Evolutionary conservation across 2,888 invertebrate species (phyloP), one percentile per base, ranked within the genome.

Genomic region (Chesias legatella): DNA sequence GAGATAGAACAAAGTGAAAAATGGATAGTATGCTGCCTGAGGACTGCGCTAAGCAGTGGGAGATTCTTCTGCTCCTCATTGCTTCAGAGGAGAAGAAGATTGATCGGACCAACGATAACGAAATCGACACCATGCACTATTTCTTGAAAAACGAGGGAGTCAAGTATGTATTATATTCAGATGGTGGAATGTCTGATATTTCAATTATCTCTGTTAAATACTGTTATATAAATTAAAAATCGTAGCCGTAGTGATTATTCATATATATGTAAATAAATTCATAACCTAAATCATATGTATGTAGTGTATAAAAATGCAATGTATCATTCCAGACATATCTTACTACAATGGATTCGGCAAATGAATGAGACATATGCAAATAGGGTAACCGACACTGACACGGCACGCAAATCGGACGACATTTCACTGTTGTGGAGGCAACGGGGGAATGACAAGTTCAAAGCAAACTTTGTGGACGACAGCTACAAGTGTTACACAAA

Each of bases 401-500:
- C 82, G 1, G 70, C 85, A 0, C 35, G 63, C 6, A 88, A 88
- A 50, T 79, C 73, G 40, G 74, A 85, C 38, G 67, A 75, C 0
- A 60, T 86, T 0, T 72, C 88, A 0, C 40, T 75, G 0, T 42
- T 69, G 1, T 86, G 85, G 85, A 78, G 82, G 60, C 89, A 78
- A 58, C 73, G 68, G 30, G 93, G 92, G 4, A 92, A 93, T 56
- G 83, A 86, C 11, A 89, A 85, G 56, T 93, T 91, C 65, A 81
- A 88, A 51, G 72, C 74, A 0, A 90, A 90, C 46, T 63, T 82
- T 22, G 79, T 90, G 30, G 59, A 79, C 7, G 82, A 86, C 3
- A 91, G 91, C 58, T 79, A 92, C 37, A 67, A 80, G 36, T 89
- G 83, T 29, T 94, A 93, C 59, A 90, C 91, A 0, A 90, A 90